Conservation (phyloP, 2,113 vertebrate genomes). For the Cyprinodon brontotheroides region DNA sequence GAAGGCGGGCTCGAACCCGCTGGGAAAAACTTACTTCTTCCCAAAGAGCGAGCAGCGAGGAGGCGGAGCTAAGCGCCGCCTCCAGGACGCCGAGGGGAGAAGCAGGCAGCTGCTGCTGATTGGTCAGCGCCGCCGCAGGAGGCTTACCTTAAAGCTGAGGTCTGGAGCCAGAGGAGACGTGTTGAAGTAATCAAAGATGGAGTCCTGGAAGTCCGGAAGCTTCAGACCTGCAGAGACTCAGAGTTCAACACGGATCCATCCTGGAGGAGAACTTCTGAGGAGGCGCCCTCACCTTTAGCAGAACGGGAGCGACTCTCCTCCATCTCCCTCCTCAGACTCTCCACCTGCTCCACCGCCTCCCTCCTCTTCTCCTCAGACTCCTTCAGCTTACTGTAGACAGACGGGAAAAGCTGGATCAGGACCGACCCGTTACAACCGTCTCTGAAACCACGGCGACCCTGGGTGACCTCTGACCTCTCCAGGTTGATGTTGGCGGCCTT, state of each 20-base stretch:
- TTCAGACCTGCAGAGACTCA: constrained; percentile 84
- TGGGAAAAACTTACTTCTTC: constrained; percentile 50
- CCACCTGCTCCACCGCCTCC: constrained; percentile 88
- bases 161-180: constrained; percentile 94
- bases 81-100: constrained; percentile 36
- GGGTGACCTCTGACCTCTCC: constrained; percentile 85
- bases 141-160: constrained; percentile 93
- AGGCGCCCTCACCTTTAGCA: constrained; percentile 81
- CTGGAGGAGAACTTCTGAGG: neutral
- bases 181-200: constrained; percentile 98
- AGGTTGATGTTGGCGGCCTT: constrained; percentile 89
- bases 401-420: constrained; percentile 1
- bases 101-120: constrained; percentile 17
- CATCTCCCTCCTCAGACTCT: constrained; percentile 89
- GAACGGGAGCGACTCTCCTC: constrained; percentile 86
- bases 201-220: constrained; percentile 94
- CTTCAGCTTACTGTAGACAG: constrained; percentile 87
- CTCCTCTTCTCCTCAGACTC: constrained; percentile 86
- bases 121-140: neutral
- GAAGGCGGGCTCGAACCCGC: constrained; percentile 4
- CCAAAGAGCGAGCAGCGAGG: constrained; percentile 42
- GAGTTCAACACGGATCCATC: neutral
- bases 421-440: no score
- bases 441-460: no score
- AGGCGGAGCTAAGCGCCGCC: constrained; percentile 48